Conservation (phyloP, 2,113 vertebrate species). For the Narcine bancroftii region DNA sequence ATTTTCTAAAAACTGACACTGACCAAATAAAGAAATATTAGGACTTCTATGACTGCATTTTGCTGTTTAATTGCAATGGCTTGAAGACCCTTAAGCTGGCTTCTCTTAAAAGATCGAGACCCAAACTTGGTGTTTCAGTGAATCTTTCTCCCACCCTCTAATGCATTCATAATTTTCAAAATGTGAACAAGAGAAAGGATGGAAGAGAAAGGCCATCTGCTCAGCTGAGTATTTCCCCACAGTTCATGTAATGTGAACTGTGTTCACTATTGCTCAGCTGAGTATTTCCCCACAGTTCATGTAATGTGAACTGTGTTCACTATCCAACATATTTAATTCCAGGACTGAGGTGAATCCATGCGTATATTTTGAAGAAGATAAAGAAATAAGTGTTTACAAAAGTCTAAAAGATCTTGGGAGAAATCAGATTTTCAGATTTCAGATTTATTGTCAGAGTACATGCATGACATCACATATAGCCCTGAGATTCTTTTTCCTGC, state of each 20-base stretch:
- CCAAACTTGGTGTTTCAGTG: neutral
- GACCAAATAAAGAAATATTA: neutral
- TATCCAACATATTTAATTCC: neutral
- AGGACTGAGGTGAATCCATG: neutral
- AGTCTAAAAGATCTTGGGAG: neutral
- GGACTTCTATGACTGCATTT: neutral
- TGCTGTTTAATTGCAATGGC: neutral
- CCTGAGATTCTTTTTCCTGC: too few relatives aligned
- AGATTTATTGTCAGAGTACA: too few relatives aligned
- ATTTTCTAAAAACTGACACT: neutral
- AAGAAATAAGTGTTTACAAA: too few relatives aligned
- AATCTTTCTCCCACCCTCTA: neutral
- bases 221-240: neutral
- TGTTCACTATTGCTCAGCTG: neutral
- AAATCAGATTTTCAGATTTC: too few relatives aligned
- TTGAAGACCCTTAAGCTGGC: neutral
- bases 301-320: neutral
- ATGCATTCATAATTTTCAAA: conserved; percentile 3
- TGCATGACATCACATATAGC: too few relatives aligned
- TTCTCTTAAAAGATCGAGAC: neutral
- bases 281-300: neutral
- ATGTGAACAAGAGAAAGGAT: neutral
- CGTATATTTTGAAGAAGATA: neutral
- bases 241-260: neutral
- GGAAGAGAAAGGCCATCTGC: neutral